phyloP scores from a whole-genome alignment of 2,113 vertebrate species.

The Lates calcarifer region DNA sequence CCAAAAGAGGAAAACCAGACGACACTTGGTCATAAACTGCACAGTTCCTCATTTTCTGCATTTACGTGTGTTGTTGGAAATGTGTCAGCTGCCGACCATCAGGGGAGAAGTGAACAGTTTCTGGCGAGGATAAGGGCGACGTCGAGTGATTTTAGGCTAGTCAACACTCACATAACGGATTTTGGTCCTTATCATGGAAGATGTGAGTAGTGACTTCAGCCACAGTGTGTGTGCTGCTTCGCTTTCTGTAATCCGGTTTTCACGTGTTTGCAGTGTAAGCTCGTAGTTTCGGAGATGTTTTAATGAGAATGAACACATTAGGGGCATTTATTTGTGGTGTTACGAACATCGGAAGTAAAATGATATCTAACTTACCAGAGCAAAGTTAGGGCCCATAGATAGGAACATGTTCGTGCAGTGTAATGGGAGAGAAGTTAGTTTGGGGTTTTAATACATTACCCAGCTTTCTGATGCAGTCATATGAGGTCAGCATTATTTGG shows the following conservation, averaged over 20 bases:
- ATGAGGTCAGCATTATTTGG: background rate
- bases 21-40: constrained; percentile 10
- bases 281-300: background rate
- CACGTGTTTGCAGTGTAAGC: background rate
- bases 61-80: constrained; percentile 42
- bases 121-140: constrained; percentile 47
- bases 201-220: constrained; percentile 61
- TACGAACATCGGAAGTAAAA: background rate
- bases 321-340: background rate
- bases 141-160: constrained; percentile 41
- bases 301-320: background rate
- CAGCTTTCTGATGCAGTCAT: rapidly evolving
- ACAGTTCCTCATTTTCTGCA: constrained; percentile 62
- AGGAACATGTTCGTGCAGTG: background rate
- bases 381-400: background rate
- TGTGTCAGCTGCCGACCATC: constrained; percentile 49
- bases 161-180: constrained; percentile 63
- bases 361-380: background rate
- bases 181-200: constrained; percentile 67
- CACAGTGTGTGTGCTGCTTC: background rate
- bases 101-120: constrained; percentile 19
- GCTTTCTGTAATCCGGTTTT: background rate
- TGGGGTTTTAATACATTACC: background rate
- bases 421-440: background rate
- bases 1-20: constrained; percentile 47